Evolutionary conservation across 2,797 vertebrate species (phyloP).

Genomic region (Channa striata): DNA sequence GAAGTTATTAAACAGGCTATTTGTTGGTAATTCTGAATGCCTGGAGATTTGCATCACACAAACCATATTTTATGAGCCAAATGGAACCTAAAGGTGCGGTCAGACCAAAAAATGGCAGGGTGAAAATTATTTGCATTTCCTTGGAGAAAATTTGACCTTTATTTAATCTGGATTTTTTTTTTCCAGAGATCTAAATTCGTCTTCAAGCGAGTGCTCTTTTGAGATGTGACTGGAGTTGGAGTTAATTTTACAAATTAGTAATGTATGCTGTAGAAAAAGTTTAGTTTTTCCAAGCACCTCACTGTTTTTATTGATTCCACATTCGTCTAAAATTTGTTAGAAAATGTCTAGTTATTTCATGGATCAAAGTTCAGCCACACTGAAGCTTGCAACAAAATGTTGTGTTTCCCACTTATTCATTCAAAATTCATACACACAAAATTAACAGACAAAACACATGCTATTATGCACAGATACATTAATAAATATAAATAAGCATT

Average conservation of each 20-base stretch:
- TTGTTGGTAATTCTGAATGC: slow-evolving; percentile 58
- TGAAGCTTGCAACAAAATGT: background rate
- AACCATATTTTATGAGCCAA: slow-evolving; percentile 46
- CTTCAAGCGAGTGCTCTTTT: slow-evolving; percentile 27
- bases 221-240: background rate
- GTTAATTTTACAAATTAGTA: slow-evolving; percentile 7
- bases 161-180: slow-evolving; percentile 49
- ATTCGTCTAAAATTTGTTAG: background rate
- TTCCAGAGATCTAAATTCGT: slow-evolving; percentile 44
- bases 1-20: slow-evolving; percentile 61
- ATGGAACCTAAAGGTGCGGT: slow-evolving; percentile 15
- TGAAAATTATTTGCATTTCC: slow-evolving; percentile 62
- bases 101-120: slow-evolving; percentile 42
- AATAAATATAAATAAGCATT: background rate
- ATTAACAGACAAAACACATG: background rate
- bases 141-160: slow-evolving; percentile 58
- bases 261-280: background rate
- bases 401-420: background rate
- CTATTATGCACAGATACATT: background rate
- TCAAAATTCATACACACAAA: background rate
- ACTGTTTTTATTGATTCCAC: background rate
- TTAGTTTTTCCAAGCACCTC: background rate
- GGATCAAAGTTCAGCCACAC: background rate
- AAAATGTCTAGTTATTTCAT: background rate
- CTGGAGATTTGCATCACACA: slow-evolving; percentile 58